phyloP scores from a whole-genome alignment of 2,797 vertebrate species.

The Falco novaeseelandiae region DNA sequence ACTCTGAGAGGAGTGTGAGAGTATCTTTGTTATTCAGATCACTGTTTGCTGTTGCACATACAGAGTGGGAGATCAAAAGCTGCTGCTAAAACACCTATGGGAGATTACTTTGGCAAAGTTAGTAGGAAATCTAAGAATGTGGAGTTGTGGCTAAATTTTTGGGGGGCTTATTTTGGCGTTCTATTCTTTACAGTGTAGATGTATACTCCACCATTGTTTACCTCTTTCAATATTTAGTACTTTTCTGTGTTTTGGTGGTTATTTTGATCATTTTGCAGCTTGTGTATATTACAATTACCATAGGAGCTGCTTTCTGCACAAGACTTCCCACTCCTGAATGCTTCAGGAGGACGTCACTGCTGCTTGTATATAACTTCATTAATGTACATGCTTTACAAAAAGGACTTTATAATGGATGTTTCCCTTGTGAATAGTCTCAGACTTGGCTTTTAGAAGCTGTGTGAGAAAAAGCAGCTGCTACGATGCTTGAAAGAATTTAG shows the following conservation, averaged over 20 bases:
- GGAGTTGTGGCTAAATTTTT: background rate
- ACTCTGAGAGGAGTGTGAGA: background rate
- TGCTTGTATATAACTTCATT: background rate
- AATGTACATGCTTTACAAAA: background rate
- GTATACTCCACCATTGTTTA: background rate
- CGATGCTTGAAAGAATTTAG: background rate
- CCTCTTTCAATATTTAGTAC: background rate
- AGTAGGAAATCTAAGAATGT: background rate
- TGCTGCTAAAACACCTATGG: background rate
- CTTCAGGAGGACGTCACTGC: background rate
- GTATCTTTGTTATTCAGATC: background rate
- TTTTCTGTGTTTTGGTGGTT: background rate
- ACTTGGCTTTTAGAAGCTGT: background rate
- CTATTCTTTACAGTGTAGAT: background rate
- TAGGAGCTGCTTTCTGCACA: background rate
- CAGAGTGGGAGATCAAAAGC: background rate
- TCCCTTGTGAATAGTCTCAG: background rate
- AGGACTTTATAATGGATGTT: background rate
- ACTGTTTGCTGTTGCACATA: background rate
- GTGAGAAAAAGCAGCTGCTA: background rate
- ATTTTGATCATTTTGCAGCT: background rate
- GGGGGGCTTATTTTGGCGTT: background rate
- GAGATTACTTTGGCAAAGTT: background rate
- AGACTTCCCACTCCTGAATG: background rate
- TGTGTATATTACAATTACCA: background rate